Conservation (phyloP, 2,797 vertebrate genomes). For the Mus spretus region DNA sequence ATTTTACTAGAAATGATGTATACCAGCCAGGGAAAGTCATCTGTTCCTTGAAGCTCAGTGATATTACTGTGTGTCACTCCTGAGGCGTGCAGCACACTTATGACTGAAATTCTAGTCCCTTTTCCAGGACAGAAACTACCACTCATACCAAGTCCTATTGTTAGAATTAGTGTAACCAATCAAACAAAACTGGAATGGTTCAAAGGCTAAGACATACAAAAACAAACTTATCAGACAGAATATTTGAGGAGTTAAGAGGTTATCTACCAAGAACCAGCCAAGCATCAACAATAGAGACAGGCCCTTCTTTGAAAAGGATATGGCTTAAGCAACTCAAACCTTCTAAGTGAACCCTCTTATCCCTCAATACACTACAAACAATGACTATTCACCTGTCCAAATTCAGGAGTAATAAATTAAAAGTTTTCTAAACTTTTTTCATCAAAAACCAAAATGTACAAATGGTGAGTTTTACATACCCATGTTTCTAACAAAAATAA, state of each 20-base stretch:
- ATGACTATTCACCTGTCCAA: conserved; percentile 32
- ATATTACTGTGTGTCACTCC: conserved; percentile 19
- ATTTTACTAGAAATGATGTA: not conserved
- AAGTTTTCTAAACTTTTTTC: conserved; percentile 10
- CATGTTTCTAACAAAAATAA: conserved; percentile 50
- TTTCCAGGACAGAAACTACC: conserved; percentile 28
- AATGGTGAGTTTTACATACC: conserved; percentile 11
- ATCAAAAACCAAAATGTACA: conserved; percentile 41
- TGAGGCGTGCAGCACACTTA: not conserved
- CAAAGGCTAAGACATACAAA: conserved; percentile 26
- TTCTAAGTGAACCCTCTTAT: not conserved
- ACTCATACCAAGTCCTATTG: conserved; percentile 24
- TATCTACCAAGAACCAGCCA: not conserved
- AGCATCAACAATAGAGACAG: conserved; percentile 1
- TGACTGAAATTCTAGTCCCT: not conserved
- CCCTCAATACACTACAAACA: not conserved
- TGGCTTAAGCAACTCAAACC: not conserved
- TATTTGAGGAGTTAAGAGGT: not conserved
- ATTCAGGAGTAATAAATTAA: conserved; percentile 3
- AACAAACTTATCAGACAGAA: not conserved
- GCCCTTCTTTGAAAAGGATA: conserved; percentile 19
- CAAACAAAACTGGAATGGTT: not conserved
- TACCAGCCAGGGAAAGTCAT: not conserved
- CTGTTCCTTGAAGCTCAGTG: not conserved
- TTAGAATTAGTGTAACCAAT: not conserved